Evolutionary conservation across 1,140 invertebrate genomes (phyloP), one percentile per base, ranked within the genome.

Genomic region (Thaumatotibia leucotreta): DNA sequence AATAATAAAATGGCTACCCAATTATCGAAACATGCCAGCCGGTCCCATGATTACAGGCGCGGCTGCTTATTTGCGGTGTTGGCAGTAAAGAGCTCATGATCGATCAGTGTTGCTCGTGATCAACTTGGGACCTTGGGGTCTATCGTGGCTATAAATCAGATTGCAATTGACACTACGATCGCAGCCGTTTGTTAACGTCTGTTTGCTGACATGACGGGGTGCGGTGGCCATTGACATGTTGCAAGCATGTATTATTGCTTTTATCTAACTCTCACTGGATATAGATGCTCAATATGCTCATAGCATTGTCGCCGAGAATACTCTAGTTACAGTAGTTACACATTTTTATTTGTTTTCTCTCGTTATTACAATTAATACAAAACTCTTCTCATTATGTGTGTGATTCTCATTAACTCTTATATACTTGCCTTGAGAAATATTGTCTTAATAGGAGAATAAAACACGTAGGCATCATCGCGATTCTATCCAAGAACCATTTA

Each of bases 131-230:
- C 52, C 52, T 58, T 58, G 52, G 52, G 39, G 52, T 29, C 52
- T 58, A 58, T 58, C 52, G 23, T 17, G 11, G 52, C 24, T 31
- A 58, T 58, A 58, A 58, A 58, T 58, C 52, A 58, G 23, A 58
- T 58, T 58, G 52, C 52, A 58, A 58, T 58, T 58, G 52, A 58
- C 52, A 58, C 52, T 58, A 24, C 52, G 52, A 31, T 58, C 52
- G 52, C 23, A 58, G 52, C 52, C 52, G 52, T 58, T 58, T 29
- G 52, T 58, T 58, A 58, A 58, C 17, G 52, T 29, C 52, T 27
- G 52, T 31, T 58, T 58, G 39, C 39, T 45, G 39, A 58, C 52
- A 58, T 58, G 52, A 27, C 52, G 52, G 52, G 50, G 52, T 58
- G 52, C 52, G 52, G 52, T 58, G 52, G 4, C 23, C n/a, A 31